Percentiles rank a stretch among this genome's conserved stretches.
These are phyloP conservation scores for Conopomorpha cramerella DNA, from an alignment of 1,140 invertebrate species.

Conservation along the genomic window DNA sequence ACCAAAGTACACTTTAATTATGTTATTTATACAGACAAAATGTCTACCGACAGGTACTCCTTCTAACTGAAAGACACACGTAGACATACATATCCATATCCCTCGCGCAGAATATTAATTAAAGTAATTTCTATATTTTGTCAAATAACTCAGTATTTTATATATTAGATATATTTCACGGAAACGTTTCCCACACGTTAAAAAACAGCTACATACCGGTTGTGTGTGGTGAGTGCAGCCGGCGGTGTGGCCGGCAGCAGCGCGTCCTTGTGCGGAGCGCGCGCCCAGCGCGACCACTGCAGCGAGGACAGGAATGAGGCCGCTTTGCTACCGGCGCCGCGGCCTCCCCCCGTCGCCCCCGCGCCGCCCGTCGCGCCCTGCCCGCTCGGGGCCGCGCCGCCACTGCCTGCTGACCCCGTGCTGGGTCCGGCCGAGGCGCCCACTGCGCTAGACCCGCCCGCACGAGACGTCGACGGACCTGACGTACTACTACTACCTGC, in stretches of 20 bases:
- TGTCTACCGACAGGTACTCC: too few species aligned
- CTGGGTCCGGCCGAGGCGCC: too few species aligned
- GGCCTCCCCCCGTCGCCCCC: conserved; percentile 53
- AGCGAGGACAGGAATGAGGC: conserved; percentile 88
- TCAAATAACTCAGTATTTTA: neutral
- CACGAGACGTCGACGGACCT: too few species aligned
- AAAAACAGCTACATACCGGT: conserved; percentile 25
- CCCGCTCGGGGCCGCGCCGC: conserved; percentile 23
- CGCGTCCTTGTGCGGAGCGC: conserved; percentile 52
- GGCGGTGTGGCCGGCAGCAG: conserved; percentile 36
- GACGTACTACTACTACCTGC: too few species aligned
- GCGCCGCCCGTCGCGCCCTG: conserved; percentile 19
- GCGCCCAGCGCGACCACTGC: conserved; percentile 90
- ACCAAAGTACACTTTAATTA: too few species aligned
- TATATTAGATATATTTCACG: conserved; percentile 4
- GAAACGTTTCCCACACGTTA: too few species aligned
- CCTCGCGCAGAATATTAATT: neutral
- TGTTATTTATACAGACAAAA: too few species aligned
- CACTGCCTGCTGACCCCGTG: too few species aligned
- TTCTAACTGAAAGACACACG: conserved; percentile 13
- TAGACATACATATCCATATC: neutral
- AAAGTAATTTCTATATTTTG: too few species aligned
- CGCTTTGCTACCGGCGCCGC: conserved; percentile 74
- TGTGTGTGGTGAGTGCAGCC: conserved; percentile 44
- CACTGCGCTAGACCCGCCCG: too few species aligned